Conservation (phyloP, 2,113 vertebrate species). For the Anarrhichthys ocellatus region DNA sequence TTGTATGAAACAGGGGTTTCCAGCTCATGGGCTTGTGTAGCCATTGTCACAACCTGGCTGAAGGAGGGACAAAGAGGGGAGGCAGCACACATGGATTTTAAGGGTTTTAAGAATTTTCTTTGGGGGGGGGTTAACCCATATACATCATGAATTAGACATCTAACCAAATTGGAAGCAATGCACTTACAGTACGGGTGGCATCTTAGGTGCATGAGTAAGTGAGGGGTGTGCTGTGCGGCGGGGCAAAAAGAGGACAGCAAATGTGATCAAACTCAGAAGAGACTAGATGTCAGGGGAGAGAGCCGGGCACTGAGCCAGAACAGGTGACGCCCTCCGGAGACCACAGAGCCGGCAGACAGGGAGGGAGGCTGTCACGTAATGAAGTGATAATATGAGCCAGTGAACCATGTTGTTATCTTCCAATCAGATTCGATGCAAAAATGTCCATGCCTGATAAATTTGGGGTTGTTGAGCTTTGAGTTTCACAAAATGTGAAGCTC, state of each 20-base stretch:
- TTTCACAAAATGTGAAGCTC: not conserved
- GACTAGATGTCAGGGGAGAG: not conserved
- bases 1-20: constrained; percentile 35
- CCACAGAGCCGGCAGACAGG: constrained; percentile 10
- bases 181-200: not conserved
- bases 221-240: not conserved
- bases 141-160: not conserved
- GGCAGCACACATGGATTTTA: not conserved
- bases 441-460: not conserved
- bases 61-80: constrained; percentile 1
- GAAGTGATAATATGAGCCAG: constrained; percentile 25
- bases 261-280: constrained; percentile 4
- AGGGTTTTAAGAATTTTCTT: not conserved
- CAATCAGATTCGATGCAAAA: not conserved
- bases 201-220: not conserved
- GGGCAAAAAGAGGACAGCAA: constrained; percentile 2
- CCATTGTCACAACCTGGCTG: constrained; percentile 22
- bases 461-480: not conserved
- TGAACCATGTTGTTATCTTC: not conserved
- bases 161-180: not conserved
- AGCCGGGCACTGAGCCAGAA: constrained; percentile 25
- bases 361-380: constrained; percentile 7
- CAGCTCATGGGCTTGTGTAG: constrained; percentile 33
- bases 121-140: constrained; percentile 3
- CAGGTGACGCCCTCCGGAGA: constrained; percentile 34